Base-by-base conservation (phyloP, 1,140 invertebrate genomes). In the Drosophila nannoptera region DNA sequence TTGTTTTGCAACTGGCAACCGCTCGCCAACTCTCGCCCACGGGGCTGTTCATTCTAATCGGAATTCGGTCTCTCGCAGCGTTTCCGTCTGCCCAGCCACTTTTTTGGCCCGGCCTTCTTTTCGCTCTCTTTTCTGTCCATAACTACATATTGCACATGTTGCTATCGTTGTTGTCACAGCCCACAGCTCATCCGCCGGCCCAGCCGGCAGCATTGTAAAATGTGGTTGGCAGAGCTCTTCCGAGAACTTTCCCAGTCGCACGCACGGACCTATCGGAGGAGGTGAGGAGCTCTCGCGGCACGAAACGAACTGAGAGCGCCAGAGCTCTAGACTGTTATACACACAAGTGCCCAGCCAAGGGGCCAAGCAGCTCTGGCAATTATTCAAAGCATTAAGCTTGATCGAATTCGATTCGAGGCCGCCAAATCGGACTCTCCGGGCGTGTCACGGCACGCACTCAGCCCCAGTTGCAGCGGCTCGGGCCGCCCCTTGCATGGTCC, bases 1-100 rank as follows among this genome's bases (percentile, higher is more conserved):
- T 67, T 67, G 68, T 75, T 78, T 82, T 49, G 45, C 63, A 64
- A 61, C 55, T 65, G 42, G 42, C 56, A 38, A 55, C 4, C 49
- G 35, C 45, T 46, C 32, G 42, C 58, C 56, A 55, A 4, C 49
- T 29, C 45, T 46, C 32, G 42, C 58, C 56, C 35, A 36, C 54
- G 38, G 45, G 35, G 33, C 9, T 40, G 29, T 3, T 49, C 69
- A 29, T 46, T 46, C 45, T 60, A 69, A 69, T 77, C 50, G 45
- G 32, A 56, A 53, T 64, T 33, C 11, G 12, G 29, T 43, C 45
- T 43, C 40, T 45, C 52, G 7, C 50, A 72, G 40, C 43, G 9
- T 29, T 43, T 33, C 40, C 31, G 31, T 45, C 49, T 42, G 49
- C 33, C 55, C 46, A 40, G 49, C 22, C 69, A 66, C 50, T 67